Base-by-base conservation (phyloP, 2,113 vertebrate genomes). In the Dolichallabes microphthalmus region DNA sequence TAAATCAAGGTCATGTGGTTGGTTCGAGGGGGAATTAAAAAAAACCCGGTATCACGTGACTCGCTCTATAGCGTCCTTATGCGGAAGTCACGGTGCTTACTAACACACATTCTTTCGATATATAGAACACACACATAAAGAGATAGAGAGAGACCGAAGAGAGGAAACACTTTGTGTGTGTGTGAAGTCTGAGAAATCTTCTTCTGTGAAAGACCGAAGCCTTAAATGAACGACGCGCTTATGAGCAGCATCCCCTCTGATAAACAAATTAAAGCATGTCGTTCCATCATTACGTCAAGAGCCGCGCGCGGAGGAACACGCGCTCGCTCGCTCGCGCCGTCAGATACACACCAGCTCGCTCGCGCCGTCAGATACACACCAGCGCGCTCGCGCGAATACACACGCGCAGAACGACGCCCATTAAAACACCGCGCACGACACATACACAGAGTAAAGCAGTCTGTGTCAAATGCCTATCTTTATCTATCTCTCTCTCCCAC, bases 341-440 rank as follows among this genome's bases (percentile, higher is more conserved):
- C 82, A 50, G 64, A 84, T 61, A 20, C 76, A 58, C 55, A 78
- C 45, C 45, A 45, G 45, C 45, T 6, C 45, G 45, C 45, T 45
- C 45, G 45, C 45, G 45, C 45, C 30, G 74, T 45, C 82, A 50
- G 64, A 84, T 61, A 20, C 76, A 58, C 55, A 78, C 45, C 45
- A 45, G 45, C 45, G 45, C 45, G 45, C 45, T 45, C 45, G 45
- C 45, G 45, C 45, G 45, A 45, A 45, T 45, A 32, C 83, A 52
- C 35, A 39, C 73, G 3, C 19, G 58, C 61, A 71, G 86, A 87
- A 68, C 87, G 87, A 89, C 88, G 84, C 88, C 88, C 87, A 86
- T 89, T 89, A 89, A 88, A 89, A 89, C 85, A 88, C 86, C 79
- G 69, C 79, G 85, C 87, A 88, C 86, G 88, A 66, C 58, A 85